phyloP scores from a whole-genome alignment of 2,888 invertebrate genomes.

The Lissonota sp. region DNA sequence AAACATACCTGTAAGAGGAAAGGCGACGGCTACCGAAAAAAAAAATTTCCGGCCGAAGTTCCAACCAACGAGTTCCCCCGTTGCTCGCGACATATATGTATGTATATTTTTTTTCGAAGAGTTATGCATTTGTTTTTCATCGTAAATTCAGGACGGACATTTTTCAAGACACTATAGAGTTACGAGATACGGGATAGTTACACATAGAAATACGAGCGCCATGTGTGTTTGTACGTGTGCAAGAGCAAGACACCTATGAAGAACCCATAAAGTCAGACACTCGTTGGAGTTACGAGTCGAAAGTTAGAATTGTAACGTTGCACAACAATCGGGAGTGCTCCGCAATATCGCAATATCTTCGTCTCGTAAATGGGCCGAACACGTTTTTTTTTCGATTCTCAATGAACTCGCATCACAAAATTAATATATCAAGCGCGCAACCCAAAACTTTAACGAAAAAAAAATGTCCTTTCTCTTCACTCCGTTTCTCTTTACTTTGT shows the following conservation, averaged over 20 bases:
- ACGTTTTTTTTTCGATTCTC: slow-evolving; percentile 1
- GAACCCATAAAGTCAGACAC: slow-evolving; percentile 25
- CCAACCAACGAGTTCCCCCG: too few species aligned
- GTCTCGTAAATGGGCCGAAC: slow-evolving; percentile 67
- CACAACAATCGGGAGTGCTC: slow-evolving; percentile 76
- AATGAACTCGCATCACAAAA: too few species aligned
- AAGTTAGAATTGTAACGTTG: slow-evolving; percentile 77
- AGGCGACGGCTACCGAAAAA: too few species aligned
- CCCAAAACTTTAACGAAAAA: too few species aligned
- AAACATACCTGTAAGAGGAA: too few species aligned
- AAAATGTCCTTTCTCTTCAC: too few species aligned
- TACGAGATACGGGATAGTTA: neutral
- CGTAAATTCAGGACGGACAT: neutral
- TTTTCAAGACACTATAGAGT: neutral
- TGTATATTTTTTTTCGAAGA: neutral
- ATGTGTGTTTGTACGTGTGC: neutral
- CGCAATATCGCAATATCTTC: slow-evolving; percentile 77
- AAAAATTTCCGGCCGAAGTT: too few species aligned
- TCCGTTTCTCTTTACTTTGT: too few species aligned
- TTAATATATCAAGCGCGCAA: too few species aligned
- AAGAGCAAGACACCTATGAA: neutral
- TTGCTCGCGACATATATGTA: too few species aligned
- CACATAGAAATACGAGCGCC: neutral
- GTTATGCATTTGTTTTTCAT: neutral
- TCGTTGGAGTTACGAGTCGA: slow-evolving; percentile 72